A percentile compares a stretch with the other conserved stretches of the same genome.
These are phyloP conservation scores for Pantelozetes paolii DNA, from an alignment of 2,888 invertebrate genomes.

Conservation along the genomic window DNA sequence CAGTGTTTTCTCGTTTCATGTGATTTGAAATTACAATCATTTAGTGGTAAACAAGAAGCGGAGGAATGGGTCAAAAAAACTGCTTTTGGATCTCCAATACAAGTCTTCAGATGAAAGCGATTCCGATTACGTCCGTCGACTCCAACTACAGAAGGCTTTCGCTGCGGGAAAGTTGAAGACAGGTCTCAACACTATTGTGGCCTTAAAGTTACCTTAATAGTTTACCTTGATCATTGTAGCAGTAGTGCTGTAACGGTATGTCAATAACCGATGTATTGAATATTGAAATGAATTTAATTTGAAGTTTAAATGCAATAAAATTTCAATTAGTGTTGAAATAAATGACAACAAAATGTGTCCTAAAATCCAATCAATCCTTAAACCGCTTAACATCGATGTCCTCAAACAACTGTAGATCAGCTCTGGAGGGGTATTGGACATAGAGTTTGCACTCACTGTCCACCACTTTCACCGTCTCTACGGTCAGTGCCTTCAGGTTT, in stretches of 20 bases:
- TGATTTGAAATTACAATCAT: no score
- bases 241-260: no score
- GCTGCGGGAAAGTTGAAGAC: slow-evolving; percentile 77
- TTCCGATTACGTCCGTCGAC: slow-evolving; percentile 34
- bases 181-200: slow-evolving; percentile 63
- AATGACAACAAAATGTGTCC: no score
- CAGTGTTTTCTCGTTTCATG: no score
- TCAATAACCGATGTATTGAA: no score
- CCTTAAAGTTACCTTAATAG: no score
- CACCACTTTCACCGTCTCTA: slow-evolving; percentile 68
- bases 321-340: no score
- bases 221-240: no score
- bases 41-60: neutral
- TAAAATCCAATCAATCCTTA: no score
- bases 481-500: slow-evolving; percentile 51
- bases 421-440: slow-evolving; percentile 72
- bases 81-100: slow-evolving; percentile 18
- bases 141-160: slow-evolving; percentile 82
- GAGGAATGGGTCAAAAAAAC: slow-evolving; percentile 38
- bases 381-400: slow-evolving; percentile 44
- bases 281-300: no score
- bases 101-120: slow-evolving; percentile 28
- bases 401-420: slow-evolving; percentile 64
- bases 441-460: slow-evolving; percentile 67
- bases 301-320: no score